phyloP scores from a whole-genome alignment of 1,140 invertebrate genomes.

The Saccostrea cuccullata region DNA sequence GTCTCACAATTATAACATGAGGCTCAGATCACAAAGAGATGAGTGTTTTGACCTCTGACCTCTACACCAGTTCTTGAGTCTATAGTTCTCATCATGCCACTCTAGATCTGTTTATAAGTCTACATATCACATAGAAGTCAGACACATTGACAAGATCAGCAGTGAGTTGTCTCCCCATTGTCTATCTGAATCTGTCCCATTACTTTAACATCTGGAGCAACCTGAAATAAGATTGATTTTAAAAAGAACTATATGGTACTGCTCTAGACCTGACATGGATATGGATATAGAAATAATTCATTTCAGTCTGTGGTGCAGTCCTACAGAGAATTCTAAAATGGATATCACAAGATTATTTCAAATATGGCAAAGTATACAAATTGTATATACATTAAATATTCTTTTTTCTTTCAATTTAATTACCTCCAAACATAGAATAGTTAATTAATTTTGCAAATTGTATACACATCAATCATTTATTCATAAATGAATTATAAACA shows the following conservation, averaged over 20 bases:
- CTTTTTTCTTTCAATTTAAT: too few species aligned
- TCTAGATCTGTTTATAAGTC: too few species aligned
- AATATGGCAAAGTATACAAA: background rate
- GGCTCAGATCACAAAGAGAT: background rate
- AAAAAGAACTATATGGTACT: too few species aligned
- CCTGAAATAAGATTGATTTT: constrained; percentile 60
- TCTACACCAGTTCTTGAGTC: background rate
- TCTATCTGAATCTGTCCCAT: constrained; percentile 73
- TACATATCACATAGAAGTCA: background rate
- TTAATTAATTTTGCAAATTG: too few species aligned
- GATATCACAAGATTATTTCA: background rate
- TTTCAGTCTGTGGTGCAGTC: background rate
- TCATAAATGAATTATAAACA: too few species aligned
- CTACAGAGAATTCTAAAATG: background rate
- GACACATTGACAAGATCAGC: background rate
- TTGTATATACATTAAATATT: background rate
- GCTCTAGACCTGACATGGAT: too few species aligned
- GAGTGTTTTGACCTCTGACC: background rate
- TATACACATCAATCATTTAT: too few species aligned
- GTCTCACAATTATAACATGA: background rate
- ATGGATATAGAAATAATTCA: background rate
- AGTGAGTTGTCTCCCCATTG: background rate
- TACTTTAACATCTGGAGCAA: constrained; percentile 75
- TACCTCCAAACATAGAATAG: too few species aligned
- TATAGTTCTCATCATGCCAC: too few species aligned